Evolutionary conservation across 2,888 invertebrate genomes (phyloP).

Genomic region (Leucophenga maculata): DNA sequence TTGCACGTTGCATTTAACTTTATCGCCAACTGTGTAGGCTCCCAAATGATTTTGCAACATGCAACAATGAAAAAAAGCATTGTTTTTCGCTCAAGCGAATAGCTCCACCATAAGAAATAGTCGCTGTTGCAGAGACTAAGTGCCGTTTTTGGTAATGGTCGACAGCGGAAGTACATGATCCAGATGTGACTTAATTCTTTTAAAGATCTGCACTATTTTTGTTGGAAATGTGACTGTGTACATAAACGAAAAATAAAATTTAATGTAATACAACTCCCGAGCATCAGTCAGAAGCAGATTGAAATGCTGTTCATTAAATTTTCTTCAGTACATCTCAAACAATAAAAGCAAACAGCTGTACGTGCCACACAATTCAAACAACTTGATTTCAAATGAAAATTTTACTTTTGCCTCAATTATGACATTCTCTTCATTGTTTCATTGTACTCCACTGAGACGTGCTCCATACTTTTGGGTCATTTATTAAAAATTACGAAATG

Average conservation of each 20-base stretch:
- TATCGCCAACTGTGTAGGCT: constrained; percentile 6
- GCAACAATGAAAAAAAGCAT: constrained; percentile 9
- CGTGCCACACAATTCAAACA: constrained; percentile 62
- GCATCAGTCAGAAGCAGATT: no score
- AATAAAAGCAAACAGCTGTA: constrained; percentile 44
- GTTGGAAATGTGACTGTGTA: no score
- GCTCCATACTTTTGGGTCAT: constrained; percentile 58
- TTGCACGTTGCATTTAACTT: background rate
- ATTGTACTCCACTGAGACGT: constrained; percentile 51
- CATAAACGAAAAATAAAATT: no score
- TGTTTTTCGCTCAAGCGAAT: no score
- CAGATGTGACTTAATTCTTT: no score
- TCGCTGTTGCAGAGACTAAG: constrained; percentile 17
- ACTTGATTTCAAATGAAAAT: constrained; percentile 51
- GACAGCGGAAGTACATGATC: no score
- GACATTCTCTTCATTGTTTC: constrained; percentile 48
- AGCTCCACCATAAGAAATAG: no score
- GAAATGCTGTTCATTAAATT: no score
- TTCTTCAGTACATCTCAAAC: no score
- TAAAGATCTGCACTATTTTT: no score
- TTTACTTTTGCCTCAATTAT: constrained; percentile 55
- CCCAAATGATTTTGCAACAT: constrained; percentile 19
- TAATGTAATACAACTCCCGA: no score
- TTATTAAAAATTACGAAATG: constrained; percentile 49
- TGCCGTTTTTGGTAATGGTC: no score